A percentile compares a stretch with the other conserved stretches of the same genome.
phyloP scores from a whole-genome alignment of 2,888 invertebrate species.

The Scelioninae gen. 2 region DNA sequence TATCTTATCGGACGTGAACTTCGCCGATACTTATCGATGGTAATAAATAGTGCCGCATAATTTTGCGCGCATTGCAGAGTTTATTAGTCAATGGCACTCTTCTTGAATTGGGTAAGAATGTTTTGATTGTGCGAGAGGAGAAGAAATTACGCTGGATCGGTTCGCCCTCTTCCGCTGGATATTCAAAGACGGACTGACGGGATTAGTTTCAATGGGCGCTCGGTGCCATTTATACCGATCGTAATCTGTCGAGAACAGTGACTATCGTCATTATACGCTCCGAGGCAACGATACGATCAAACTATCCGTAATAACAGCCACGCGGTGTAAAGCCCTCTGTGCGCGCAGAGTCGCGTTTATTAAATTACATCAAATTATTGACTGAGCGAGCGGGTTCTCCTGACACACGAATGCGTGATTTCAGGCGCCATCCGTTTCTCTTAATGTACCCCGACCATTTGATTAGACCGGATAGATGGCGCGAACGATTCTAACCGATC shows the following conservation, averaged over 20 bases:
- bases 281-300: constrained; percentile 72
- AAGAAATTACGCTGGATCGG: constrained; percentile 2
- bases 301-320: constrained; percentile 73
- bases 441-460: constrained; percentile 21
- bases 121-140: constrained; percentile 6
- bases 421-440: constrained; percentile 47
- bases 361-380: constrained; percentile 74
- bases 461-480: constrained; percentile 25
- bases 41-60: constrained; percentile 34
- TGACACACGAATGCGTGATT: constrained; percentile 39
- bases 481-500: constrained; percentile 9
- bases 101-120: constrained; percentile 8
- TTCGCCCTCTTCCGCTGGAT: constrained; percentile 34
- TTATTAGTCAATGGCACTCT: no score
- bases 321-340: constrained; percentile 53
- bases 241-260: constrained; percentile 68
- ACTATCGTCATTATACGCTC: constrained; percentile 71
- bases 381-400: constrained; percentile 36
- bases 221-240: constrained; percentile 69
- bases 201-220: constrained; percentile 51
- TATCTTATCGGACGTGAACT: constrained; percentile 38
- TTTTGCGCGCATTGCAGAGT: constrained; percentile 18
- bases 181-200: constrained; percentile 38
- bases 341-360: constrained; percentile 69
- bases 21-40: constrained; percentile 33